phyloP scores from a whole-genome alignment of 2,113 vertebrate species.

The Pseudopipra pipra region DNA sequence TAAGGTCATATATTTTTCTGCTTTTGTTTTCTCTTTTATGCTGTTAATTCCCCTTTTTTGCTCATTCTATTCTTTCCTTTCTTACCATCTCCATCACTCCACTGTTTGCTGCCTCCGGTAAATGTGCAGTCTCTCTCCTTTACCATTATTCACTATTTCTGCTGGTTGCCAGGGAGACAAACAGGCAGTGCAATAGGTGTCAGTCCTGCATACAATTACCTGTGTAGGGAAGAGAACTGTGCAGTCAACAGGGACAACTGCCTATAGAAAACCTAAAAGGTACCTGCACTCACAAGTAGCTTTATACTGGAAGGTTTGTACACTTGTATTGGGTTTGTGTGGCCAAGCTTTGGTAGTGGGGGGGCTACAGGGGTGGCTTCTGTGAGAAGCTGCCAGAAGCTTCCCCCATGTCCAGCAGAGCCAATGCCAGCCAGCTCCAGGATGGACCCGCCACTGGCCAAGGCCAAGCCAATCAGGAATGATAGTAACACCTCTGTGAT shows the following conservation, averaged over 20 bases:
- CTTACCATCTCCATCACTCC: neutral
- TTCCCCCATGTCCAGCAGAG: too few species aligned
- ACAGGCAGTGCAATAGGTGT: conserved; percentile 29
- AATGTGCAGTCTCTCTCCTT: neutral
- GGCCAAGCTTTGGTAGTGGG: neutral
- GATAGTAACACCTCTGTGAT: too few species aligned
- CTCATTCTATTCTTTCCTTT: neutral
- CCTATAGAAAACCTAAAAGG: neutral
- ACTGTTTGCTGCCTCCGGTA: neutral
- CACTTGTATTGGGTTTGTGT: fast-evolving
- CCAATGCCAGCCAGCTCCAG: too few species aligned
- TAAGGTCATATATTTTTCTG: neutral
- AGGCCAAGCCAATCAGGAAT: too few species aligned
- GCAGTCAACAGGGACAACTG: neutral
- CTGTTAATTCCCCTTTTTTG: neutral
- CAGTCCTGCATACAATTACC: conserved; percentile 30
- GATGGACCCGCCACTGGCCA: too few species aligned
- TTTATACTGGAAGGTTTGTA: neutral
- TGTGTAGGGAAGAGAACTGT: neutral
- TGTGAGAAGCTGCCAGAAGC: too few species aligned
- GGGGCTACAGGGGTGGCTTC: too few species aligned
- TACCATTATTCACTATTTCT: neutral
- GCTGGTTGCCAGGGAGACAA: conserved; percentile 54
- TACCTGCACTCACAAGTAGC: neutral
- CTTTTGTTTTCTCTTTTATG: neutral